These are phyloP conservation scores for Cochlearius cochlearius DNA, from an alignment of 2,113 vertebrate species.

Conservation along the genomic window DNA sequence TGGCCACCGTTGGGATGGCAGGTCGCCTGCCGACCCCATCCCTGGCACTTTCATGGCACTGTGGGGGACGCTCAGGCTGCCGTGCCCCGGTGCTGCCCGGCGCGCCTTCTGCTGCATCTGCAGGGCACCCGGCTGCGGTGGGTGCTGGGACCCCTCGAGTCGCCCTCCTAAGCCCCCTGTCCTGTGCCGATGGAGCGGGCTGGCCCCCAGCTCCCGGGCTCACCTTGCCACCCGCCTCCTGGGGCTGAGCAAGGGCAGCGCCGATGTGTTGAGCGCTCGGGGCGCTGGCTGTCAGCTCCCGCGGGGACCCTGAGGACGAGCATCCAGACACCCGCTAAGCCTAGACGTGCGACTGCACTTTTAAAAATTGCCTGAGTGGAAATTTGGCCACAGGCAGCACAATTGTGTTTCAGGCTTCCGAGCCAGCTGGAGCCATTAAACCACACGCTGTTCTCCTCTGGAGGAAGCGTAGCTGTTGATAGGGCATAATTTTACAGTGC, in stretches of 20 bases:
- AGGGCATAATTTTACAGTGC: neutral
- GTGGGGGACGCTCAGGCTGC: neutral
- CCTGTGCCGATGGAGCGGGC: neutral
- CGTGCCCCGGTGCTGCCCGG: neutral
- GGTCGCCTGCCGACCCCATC: neutral
- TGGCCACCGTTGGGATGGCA: neutral
- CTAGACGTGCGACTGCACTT: neutral
- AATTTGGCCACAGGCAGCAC: constrained; percentile 13
- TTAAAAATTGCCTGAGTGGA: neutral
- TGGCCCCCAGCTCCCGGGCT: neutral
- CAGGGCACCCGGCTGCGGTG: too few species aligned
- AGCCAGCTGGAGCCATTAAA: constrained; percentile 13
- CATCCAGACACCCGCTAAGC: neutral
- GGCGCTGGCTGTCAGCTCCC: neutral
- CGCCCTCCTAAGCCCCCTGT: neutral
- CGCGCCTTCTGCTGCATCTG: too few species aligned
- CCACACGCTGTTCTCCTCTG: neutral
- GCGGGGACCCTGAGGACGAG: neutral
- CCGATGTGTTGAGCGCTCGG: fast-evolving
- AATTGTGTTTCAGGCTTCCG: neutral
- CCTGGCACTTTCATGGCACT: neutral
- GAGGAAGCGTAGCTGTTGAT: neutral
- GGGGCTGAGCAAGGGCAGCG: neutral
- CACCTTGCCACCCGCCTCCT: neutral
- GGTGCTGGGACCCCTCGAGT: neutral